These are phyloP conservation scores for Polyergus mexicanus DNA, from an alignment of 1,140 invertebrate genomes.

Conservation along the genomic window DNA sequence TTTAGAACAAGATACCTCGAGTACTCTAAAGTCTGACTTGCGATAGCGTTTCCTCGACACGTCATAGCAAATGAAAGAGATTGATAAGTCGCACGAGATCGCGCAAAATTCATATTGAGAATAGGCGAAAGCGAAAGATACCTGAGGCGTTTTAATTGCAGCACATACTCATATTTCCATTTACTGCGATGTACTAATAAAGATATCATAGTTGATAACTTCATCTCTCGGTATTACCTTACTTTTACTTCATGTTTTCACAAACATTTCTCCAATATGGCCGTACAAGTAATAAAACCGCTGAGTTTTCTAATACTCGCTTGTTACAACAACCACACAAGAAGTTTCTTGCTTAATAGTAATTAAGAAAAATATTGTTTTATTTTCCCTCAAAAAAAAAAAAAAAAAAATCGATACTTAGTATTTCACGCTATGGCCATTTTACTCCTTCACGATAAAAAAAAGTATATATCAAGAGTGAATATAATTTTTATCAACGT, in stretches of 20 bases:
- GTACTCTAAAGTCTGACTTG: not conserved
- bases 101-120: constrained; percentile 17
- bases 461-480: not conserved
- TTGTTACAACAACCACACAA: not conserved
- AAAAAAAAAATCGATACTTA: not conserved
- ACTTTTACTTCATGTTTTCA: constrained; percentile 29
- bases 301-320: constrained; percentile 29
- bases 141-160: constrained; percentile 34
- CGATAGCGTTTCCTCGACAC: constrained; percentile 18
- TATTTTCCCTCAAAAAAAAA: not conserved
- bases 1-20: not conserved
- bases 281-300: not conserved
- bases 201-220: constrained; percentile 59
- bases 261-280: constrained; percentile 14
- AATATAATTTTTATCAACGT: not conserved
- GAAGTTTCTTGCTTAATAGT: constrained; percentile 2
- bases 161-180: constrained; percentile 13
- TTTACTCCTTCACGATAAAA: not conserved
- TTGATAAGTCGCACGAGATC: constrained; percentile 29
- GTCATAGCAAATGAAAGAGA: constrained; percentile 39
- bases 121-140: constrained; percentile 40
- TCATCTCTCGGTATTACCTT: constrained; percentile 30
- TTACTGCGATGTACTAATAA: not conserved
- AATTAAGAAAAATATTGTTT: not conserved
- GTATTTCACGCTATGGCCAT: not conserved